A percentile compares a stretch with the other conserved stretches of the same genome.
phyloP scores from a whole-genome alignment of 1,140 invertebrate genomes.

The Zeugodacus cucurbitae region DNA sequence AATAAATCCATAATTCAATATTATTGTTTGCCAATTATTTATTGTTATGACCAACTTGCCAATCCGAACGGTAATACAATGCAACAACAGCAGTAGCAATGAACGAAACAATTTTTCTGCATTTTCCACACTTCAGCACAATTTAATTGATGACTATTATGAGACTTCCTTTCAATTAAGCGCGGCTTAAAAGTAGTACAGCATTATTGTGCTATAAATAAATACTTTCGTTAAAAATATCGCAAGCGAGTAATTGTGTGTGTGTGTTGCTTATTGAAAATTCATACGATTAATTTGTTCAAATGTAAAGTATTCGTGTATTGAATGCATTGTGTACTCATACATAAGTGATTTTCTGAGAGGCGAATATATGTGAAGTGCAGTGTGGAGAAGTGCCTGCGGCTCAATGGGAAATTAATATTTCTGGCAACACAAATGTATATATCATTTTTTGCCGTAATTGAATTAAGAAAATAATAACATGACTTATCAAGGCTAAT shows the following conservation, averaged over 20 bases:
- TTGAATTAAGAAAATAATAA: too few species aligned
- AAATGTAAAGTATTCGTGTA: not conserved
- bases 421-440: too few species aligned
- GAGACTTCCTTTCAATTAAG: not conserved
- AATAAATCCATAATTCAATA: conserved; percentile 30
- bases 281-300: not conserved
- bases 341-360: too few species aligned
- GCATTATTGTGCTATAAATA: not conserved
- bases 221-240: not conserved
- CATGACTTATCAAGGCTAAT: too few species aligned
- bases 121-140: not conserved
- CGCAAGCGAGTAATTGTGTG: not conserved
- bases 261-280: not conserved
- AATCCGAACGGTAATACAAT: not conserved
- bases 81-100: not conserved
- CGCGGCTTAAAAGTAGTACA: not conserved
- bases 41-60: not conserved
- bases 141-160: not conserved
- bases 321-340: not conserved
- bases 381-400: too few species aligned
- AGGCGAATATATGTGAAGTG: too few species aligned
- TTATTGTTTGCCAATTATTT: conserved; percentile 33
- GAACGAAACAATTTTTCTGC: not conserved
- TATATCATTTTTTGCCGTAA: too few species aligned
- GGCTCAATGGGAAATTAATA: too few species aligned